Base-by-base conservation (phyloP, 2,888 invertebrate species). In the Xanthia togata region DNA sequence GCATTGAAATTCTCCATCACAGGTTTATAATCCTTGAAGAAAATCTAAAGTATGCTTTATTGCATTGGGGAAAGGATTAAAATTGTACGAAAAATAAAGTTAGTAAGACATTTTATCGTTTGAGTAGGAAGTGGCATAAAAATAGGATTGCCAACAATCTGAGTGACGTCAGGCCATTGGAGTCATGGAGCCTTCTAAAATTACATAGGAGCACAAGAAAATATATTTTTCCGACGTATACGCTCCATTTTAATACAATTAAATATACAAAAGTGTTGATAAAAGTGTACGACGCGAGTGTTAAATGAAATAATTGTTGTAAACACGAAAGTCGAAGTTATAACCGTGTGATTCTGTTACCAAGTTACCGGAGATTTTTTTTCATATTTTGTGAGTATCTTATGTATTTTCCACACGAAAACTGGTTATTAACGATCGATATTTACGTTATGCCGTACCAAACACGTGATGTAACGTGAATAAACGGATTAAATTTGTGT, bases 131-230 rank as follows among this genome's bases (percentile, higher is more conserved):
- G 93, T 95, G 90, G 93, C 92, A 95, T 93, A 95, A 95, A 96
- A 96, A 96, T 96, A 96, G 96, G 96, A 96, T 96, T 95, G 96
- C 96, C 96, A 96, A 96, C 96, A 94, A 94, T 95, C 93, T 91
- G 92, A 92, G 93, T 96, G 96, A 96, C 96, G 96, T 96, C 96
- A 96, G 93, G 89, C 90, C 88, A 93, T 94, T 93, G 92, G 93
- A 95, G 94, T 92, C 91, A 93, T 93, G 92, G 93, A 93, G 94
- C 93, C 95, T 93, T 95, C 96, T 96, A 96, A 96, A 95, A 96
- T 96, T 96, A 96, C 96, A 95, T 92, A 90, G 89, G 91, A 93
- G 93, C 90, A 82, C 90, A 93, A 90, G 92, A 95, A 94, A 94
- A 93, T 91, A 91, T 91, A 93, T 93, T 93, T 93, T 92, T 90